Conservation (phyloP, 2,888 invertebrate genomes). For the Neoitamus cyanurus region DNA sequence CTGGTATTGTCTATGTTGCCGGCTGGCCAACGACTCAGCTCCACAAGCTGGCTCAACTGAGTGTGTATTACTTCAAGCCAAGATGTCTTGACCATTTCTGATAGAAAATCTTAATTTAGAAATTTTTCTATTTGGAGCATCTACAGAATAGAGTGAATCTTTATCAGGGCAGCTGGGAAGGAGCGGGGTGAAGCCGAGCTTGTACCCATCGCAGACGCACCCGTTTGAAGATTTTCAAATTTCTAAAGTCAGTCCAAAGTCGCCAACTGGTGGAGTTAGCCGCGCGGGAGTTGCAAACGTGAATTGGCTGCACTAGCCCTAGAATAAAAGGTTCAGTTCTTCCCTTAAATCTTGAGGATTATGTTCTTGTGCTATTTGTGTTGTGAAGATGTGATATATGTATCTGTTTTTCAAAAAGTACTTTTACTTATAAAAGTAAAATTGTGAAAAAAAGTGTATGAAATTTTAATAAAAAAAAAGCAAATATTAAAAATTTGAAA, state of each 20-base stretch:
- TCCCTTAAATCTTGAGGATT: not conserved
- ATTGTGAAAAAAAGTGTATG: not conserved
- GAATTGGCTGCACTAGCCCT: not conserved
- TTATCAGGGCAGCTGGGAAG: not conserved
- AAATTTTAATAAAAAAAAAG: not conserved
- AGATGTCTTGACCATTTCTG: slow-evolving; percentile 8
- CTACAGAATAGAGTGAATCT: slow-evolving; percentile 32
- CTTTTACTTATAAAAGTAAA: not conserved
- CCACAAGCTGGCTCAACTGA: not conserved
- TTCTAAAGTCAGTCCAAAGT: slow-evolving; percentile 46
- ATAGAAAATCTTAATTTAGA: slow-evolving; percentile 37
- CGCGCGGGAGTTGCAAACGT: not conserved
- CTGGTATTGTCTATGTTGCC: not conserved
- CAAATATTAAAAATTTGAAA: not conserved
- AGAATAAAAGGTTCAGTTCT: not conserved
- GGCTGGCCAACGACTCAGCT: not conserved
- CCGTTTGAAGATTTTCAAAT: slow-evolving; percentile 26
- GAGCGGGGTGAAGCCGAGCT: not conserved
- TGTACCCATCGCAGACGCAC: not conserved
- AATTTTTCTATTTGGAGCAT: slow-evolving; percentile 39
- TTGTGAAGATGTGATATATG: not conserved
- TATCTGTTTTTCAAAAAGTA: not conserved
- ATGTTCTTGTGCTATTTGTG: not conserved
- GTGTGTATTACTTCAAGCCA: not conserved
- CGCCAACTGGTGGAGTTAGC: slow-evolving; percentile 40